phyloP scores from a whole-genome alignment of 1,140 invertebrate genomes.

The Drosophila athabasca region DNA sequence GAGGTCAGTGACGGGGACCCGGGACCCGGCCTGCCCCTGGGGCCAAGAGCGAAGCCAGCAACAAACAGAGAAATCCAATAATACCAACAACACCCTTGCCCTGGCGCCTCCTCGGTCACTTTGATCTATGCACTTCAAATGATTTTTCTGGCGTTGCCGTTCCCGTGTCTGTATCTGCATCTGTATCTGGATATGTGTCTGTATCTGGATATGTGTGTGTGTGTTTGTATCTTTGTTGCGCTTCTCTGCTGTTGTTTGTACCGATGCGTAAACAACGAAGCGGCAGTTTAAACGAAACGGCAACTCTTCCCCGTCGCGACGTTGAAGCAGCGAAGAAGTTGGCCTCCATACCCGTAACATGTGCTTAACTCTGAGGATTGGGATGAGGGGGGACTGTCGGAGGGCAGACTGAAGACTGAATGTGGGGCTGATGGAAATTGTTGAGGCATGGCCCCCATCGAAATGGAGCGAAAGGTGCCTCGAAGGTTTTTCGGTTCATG shows the following conservation, averaged over 20 bases:
- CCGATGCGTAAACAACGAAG: constrained; percentile 76
- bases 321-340: constrained; percentile 67
- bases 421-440: background rate
- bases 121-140: constrained; percentile 80
- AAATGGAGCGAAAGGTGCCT: background rate
- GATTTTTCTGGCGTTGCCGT: constrained; percentile 51
- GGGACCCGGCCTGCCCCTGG: constrained; percentile 31
- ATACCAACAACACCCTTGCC: constrained; percentile 31
- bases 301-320: constrained; percentile 58
- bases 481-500: background rate
- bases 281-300: constrained; percentile 77
- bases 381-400: background rate
- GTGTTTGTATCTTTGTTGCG: constrained; percentile 22
- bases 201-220: background rate
- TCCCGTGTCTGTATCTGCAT: constrained; percentile 4
- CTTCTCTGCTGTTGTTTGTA: constrained; percentile 58
- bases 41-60: constrained; percentile 36
- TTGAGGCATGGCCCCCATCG: constrained; percentile 3
- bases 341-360: constrained; percentile 48
- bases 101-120: constrained; percentile 73
- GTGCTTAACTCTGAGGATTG: constrained; percentile 34
- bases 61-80: constrained; percentile 45
- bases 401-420: background rate
- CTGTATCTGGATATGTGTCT: constrained; percentile 1
- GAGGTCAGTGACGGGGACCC: constrained; percentile 37